Base-by-base conservation (phyloP, 2,797 vertebrate genomes). In the Sandelia bainsii region DNA sequence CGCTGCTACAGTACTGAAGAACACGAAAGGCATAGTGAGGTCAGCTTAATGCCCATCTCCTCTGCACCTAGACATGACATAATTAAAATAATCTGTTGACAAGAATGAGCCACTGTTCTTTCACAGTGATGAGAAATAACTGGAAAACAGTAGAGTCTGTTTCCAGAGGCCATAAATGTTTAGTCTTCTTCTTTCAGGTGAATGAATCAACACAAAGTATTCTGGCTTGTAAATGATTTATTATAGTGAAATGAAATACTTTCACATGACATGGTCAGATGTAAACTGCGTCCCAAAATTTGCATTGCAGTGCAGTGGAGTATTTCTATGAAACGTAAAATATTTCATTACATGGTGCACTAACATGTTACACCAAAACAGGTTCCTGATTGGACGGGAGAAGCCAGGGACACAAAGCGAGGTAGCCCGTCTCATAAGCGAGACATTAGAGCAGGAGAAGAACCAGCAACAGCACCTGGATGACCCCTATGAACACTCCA, bases 1-100 rank as follows among this genome's bases (percentile, higher is more conserved):
- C 89, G 97, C 97, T 74, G 97, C 97, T 44, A 97, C 96, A n/a
- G 96, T 98, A 56, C 91, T 98, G 67, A 98, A 98, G 92, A 98
- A 97, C 91, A 98, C 97, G 25, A 97, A 97, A 93, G 96, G 96
- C 87, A 93, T 93, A 2, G 97, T 98, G 76, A 94, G 95, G 97
- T 97, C 86, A 91, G 94, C 75, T 61, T 49, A 58, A 62, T 81
- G 48, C 23, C 60, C 65, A 19, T 54, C 48, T 67, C n/a, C 11
- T 7, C 0, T 19, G 10, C 17, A 54, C 1, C 19, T 49, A 6
- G 49, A 57, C 69, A 34, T 37, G 58, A 52, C 22, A 2, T 48
- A 12, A 77, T 50, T 70, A 20, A 62, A 53, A 64, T 44, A 4
- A 59, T 52, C 14, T 32, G 23, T 29, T 72, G 22, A 45, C 8